Conservation (phyloP, 2,113 vertebrate genomes). For the Cephalopterus ornatus region DNA sequence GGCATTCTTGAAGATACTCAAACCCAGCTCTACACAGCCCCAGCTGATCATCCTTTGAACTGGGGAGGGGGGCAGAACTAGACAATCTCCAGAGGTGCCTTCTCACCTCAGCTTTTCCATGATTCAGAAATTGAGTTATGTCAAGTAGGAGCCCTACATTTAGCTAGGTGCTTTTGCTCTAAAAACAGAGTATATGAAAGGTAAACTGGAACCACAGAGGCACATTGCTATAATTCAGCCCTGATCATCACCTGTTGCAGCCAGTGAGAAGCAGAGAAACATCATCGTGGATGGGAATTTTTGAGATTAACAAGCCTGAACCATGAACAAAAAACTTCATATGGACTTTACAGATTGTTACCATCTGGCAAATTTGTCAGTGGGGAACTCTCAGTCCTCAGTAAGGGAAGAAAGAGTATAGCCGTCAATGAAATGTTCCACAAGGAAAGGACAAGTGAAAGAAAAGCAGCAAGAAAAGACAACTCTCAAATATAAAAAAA, state of each 20-base stretch:
- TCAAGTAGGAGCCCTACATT: background rate
- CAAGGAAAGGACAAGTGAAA: background rate
- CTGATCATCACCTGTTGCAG: background rate
- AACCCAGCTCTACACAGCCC: background rate
- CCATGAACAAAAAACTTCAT: background rate
- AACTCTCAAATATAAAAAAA: background rate
- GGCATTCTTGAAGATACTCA: background rate
- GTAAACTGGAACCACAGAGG: background rate
- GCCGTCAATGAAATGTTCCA: background rate
- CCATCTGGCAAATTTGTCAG: constrained; percentile 16
- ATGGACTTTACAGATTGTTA: background rate
- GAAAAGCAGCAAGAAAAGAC: background rate
- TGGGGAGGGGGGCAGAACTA: background rate
- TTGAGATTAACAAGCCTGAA: background rate
- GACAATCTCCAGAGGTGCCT: background rate
- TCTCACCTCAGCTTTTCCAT: background rate
- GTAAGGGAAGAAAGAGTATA: background rate
- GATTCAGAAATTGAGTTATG: background rate
- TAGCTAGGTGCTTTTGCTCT: background rate
- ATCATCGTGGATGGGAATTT: background rate
- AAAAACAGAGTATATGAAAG: background rate
- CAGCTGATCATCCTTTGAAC: background rate
- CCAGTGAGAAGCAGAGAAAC: background rate
- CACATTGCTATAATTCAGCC: background rate
- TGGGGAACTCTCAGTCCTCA: background rate